Conservation (phyloP, 2,113 vertebrate species). For the Sylvietta virens region DNA sequence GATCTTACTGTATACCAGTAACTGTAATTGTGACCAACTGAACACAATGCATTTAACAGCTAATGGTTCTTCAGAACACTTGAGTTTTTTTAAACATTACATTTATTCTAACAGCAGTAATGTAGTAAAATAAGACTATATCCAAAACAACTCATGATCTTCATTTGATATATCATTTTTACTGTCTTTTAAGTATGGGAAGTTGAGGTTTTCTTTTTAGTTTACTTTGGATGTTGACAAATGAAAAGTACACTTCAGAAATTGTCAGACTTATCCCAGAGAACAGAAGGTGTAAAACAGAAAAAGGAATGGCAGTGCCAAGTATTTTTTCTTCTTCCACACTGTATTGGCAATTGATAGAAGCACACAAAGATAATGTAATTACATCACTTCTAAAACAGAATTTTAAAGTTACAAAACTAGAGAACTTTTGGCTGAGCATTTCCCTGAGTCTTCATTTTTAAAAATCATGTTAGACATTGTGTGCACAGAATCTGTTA, state of each 20-base stretch:
- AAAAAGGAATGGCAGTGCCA: neutral
- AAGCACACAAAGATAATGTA: constrained; percentile 21
- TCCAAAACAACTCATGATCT: neutral
- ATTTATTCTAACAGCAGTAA: neutral
- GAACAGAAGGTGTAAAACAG: neutral
- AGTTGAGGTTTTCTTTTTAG: neutral
- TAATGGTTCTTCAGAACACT: neutral
- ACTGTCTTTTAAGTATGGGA: neutral
- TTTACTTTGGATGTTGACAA: neutral
- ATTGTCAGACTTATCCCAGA: neutral
- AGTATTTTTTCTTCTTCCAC: constrained; percentile 1
- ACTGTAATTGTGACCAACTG: neutral
- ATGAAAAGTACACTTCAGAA: neutral
- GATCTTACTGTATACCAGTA: neutral
- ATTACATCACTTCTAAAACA: neutral
- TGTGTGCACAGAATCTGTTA: neutral
- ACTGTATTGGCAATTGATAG: neutral
- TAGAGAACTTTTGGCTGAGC: constrained; percentile 60
- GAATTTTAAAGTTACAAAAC: constrained; percentile 22
- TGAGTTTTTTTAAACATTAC: neutral
- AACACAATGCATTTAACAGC: neutral
- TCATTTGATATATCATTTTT: neutral
- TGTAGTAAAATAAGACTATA: neutral
- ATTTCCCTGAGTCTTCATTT: constrained; percentile 72
- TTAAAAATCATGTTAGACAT: constrained; percentile 8